phyloP scores from a whole-genome alignment of 2,888 invertebrate genomes.

The Dasypolia templi region DNA sequence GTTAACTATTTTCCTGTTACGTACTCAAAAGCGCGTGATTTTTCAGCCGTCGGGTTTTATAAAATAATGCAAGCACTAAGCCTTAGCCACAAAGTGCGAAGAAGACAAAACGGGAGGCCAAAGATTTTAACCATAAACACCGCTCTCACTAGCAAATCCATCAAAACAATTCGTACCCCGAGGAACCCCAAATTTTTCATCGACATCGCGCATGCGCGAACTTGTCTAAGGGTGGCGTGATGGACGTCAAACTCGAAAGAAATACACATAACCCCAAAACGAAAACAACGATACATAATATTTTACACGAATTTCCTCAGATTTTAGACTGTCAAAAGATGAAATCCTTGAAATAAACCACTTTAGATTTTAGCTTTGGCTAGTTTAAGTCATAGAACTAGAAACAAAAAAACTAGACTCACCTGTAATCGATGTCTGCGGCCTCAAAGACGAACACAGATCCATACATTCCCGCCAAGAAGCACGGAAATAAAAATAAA shows the following conservation, averaged over 20 bases:
- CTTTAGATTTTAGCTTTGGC: background rate
- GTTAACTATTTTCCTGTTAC: too few species aligned
- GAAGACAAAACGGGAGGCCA: too few species aligned
- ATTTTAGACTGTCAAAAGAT: background rate
- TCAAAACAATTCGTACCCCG: slow-evolving; percentile 44
- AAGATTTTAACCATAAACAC: too few species aligned
- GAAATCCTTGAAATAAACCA: background rate
- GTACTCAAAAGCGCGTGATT: too few species aligned
- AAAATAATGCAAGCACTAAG: too few species aligned
- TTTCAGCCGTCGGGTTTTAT: too few species aligned
- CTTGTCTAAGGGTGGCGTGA: slow-evolving; percentile 63
- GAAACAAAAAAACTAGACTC: slow-evolving; percentile 51
- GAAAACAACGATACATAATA: slow-evolving; percentile 12
- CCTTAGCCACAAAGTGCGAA: too few species aligned
- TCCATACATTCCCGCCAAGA: slow-evolving; percentile 86
- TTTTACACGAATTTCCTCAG: background rate
- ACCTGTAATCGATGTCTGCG: slow-evolving; percentile 84
- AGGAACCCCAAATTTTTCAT: slow-evolving; percentile 56
- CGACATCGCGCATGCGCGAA: slow-evolving; percentile 72
- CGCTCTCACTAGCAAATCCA: too few species aligned
- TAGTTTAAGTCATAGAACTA: slow-evolving; percentile 21
- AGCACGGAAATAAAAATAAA: slow-evolving; percentile 83
- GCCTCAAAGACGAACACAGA: slow-evolving; percentile 87
- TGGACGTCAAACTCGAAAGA: slow-evolving; percentile 26
- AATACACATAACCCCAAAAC: slow-evolving; percentile 53